phyloP scores from a whole-genome alignment of 2,113 vertebrate species.

The Paratilapia polleni region DNA sequence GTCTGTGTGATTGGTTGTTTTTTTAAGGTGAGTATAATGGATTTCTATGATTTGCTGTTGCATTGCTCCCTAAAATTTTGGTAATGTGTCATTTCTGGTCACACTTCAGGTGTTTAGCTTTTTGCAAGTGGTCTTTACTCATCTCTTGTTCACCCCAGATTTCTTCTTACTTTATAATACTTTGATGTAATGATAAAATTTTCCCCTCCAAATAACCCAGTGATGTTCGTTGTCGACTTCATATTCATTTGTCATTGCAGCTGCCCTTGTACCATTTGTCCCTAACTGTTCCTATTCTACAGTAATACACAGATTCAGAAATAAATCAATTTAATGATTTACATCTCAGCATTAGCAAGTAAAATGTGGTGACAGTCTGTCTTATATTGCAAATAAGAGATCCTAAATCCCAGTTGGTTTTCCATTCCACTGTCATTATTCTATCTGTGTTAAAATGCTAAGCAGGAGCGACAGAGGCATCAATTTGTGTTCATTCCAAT shows the following conservation, averaged over 20 bases:
- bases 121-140: background rate
- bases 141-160: background rate
- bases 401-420: conserved; percentile 10
- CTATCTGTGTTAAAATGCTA: conserved; percentile 22
- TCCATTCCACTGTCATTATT: conserved; percentile 27
- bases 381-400: background rate
- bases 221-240: background rate
- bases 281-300: background rate
- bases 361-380: background rate
- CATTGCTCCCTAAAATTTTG: background rate
- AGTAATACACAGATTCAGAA: background rate
- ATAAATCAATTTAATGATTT: background rate
- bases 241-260: background rate
- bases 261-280: background rate
- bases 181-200: background rate
- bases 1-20: background rate
- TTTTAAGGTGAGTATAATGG: background rate
- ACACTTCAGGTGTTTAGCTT: background rate
- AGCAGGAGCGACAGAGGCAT: conserved; percentile 56
- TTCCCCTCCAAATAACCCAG: background rate
- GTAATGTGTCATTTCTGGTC: background rate
- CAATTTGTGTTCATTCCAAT: conserved; percentile 44
- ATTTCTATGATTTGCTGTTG: background rate
- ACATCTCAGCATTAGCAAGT: background rate
- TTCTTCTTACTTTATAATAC: background rate